Base-by-base conservation (phyloP, 2,797 vertebrate species). In the Halcyon leucocephala region DNA sequence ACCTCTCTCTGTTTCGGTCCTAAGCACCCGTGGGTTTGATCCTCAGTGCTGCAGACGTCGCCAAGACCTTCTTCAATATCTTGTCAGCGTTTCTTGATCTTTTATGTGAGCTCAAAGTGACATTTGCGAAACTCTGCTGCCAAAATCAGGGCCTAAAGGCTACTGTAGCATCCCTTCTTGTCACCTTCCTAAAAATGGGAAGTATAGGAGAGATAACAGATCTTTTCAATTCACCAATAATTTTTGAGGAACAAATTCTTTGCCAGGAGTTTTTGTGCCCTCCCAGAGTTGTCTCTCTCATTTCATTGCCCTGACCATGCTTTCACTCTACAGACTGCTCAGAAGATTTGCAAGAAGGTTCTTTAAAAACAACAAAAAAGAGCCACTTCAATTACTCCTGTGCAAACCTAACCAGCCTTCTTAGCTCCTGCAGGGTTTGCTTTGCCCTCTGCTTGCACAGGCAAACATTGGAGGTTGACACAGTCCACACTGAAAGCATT, bases 401-500 rank as follows among this genome's bases (percentile, higher is more conserved):
- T 29, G 18, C 24, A 46, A 61, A 58, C 22, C 52, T 76, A 86
- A 71, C 21, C 72, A 79, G 7, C 25, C 35, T 20, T 52, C 35
- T 62, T 31, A 48, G n/a, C 33, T 80, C 64, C 83, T 60, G 18
- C 12, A 57, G 41, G 33, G 28, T 58, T 77, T 82, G 28, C 52
- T 93, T 60, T 65, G 26, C 20, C 31, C 58, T 88, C 49, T 44
- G 20, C 57, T 81, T 79, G 22, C 52, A 41, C 44, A 42, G 52
- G 24, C 7, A 66, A 73, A 60, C 41, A 31, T 14, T 49, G 49
- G 33, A 82, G 20, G 16, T 29, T 1, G 2, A 28, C 44, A 24
- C 20, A 4, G 1, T 21, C 70, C 42, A 6, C 18, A 3, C 25
- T 20, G 62, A 54, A 46, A 4, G 5, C 2, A 0, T 33, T 35